Evolutionary conservation across 2,113 vertebrate genomes (phyloP), one percentile per base, ranked within the genome.

Genomic region (Phaethornis superciliosus): DNA sequence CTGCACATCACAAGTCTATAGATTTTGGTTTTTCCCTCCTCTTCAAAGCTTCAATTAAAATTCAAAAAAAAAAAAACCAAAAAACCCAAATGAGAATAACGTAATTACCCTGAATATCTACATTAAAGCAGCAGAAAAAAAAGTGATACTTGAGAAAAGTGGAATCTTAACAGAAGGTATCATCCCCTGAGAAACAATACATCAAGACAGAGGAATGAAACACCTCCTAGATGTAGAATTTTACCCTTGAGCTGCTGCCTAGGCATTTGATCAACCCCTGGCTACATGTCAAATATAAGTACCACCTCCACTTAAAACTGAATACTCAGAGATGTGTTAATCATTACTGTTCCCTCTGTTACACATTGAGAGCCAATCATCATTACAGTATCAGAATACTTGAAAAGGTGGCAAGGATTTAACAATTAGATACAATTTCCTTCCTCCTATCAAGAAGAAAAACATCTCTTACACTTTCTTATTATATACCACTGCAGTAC

Each of bases 1-100:
- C 12, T 56, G 30, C 15, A 7, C n/a, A 42, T 10, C 2, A 0
- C 11, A 19, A 75, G 2, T 8, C 27, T 71, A 33, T 17, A 56
- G 26, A 8, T 40, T 55, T 30, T 32, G 1, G 6, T 5, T 7
- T 5, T 6, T 9, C 11, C 4, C 9, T 5, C 4, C 28, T 24
- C n/a, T 64, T 52, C 44, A 22, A 16, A 82, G 5, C 11, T 82
- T 65, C 27, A 62, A 14, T 30, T 33, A 33, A 21, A 91, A 85
- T 11, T 58, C 55, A 40, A 40, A 40, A 40, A 40, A 40, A 40
- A 10, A 40, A 11, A 11, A 40, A 70, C 59, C 46, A 52, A 60
- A 94, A 81, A 71, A n/a, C 17, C 9, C 40, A 40, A 40, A 40
- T 40, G 40, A 26, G 7, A 54, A 6, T 26, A 81, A 56, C 27